These are phyloP conservation scores for Bombylius major DNA, from an alignment of 2,888 invertebrate genomes.

Conservation along the genomic window DNA sequence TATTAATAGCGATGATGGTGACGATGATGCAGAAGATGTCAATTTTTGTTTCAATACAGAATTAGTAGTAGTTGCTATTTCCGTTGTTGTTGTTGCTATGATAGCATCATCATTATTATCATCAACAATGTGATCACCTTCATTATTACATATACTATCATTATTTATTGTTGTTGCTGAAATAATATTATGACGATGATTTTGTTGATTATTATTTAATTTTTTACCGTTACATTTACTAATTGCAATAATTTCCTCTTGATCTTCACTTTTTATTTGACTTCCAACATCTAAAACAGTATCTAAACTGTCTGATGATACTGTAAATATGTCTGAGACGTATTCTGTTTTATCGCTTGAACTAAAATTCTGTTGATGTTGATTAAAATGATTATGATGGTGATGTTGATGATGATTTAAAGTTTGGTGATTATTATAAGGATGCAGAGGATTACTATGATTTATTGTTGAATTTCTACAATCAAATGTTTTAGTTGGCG, in stretches of 20 bases:
- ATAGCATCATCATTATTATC: background rate
- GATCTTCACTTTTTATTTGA: constrained; percentile 11
- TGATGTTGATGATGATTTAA: background rate
- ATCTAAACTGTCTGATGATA: constrained; percentile 35
- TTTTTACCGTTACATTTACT: background rate
- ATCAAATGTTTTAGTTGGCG: too few relatives aligned
- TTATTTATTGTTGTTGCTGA: background rate
- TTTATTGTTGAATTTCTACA: too few relatives aligned
- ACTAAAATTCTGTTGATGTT: too few relatives aligned
- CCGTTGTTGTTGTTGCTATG: too few relatives aligned
- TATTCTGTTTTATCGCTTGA: background rate
- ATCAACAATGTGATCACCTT: background rate
- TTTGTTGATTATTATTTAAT: background rate
- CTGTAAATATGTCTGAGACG: constrained; percentile 13
- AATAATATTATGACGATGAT: background rate
- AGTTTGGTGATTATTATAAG: background rate
- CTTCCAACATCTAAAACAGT: constrained; percentile 34
- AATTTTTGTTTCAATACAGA: background rate
- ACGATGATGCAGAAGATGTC: background rate
- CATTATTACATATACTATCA: too few relatives aligned
- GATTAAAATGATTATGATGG: too few relatives aligned
- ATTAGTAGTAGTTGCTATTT: too few relatives aligned
- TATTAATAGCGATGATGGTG: background rate
- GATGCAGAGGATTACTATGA: too few relatives aligned
- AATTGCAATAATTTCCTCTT: constrained; percentile 3